These are phyloP conservation scores for Rutpela maculata DNA, from an alignment of 2,888 invertebrate species.

Conservation along the genomic window DNA sequence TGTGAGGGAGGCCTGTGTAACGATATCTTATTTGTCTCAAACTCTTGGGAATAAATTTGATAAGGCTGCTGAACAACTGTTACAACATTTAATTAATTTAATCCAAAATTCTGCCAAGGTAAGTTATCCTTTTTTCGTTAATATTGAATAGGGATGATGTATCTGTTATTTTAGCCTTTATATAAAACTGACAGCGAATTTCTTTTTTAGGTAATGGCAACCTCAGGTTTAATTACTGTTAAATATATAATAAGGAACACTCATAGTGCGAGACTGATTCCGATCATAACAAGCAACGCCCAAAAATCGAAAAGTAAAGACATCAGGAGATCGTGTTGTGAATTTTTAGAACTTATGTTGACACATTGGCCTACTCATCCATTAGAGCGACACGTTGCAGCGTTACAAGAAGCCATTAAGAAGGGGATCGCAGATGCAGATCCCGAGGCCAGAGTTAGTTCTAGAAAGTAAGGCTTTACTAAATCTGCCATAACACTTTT, in stretches of 20 bases:
- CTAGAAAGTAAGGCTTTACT: constrained; percentile 81
- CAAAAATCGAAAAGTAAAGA: constrained; percentile 93
- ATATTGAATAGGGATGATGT: too few species aligned
- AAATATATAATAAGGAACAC: constrained; percentile 92
- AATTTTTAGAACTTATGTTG: constrained; percentile 88
- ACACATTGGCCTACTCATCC: constrained; percentile 91
- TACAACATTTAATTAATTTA: constrained; percentile 90
- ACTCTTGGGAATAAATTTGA: constrained; percentile 89
- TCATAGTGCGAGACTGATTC: constrained; percentile 87
- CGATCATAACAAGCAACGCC: constrained; percentile 85
- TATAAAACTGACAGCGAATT: neutral
- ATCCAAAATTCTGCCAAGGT: constrained; percentile 98
- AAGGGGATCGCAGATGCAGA: constrained; percentile 96
- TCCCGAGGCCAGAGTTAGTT: constrained; percentile 87
- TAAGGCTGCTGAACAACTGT: constrained; percentile 87
- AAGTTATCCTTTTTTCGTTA: constrained; percentile 57
- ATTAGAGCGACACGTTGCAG: constrained; percentile 87
- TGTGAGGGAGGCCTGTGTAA: constrained; percentile 96
- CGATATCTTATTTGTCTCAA: constrained; percentile 94
- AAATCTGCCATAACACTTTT: neutral
- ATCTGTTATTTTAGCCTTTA: too few species aligned
- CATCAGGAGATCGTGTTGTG: constrained; percentile 87
- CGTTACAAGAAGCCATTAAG: constrained; percentile 88
- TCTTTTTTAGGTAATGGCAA: constrained; percentile 85
- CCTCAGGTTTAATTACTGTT: constrained; percentile 90